Percentiles rank a stretch among this genome's conserved stretches.
These are phyloP conservation scores for Rhabdomys pumilio DNA, from an alignment of 2,797 vertebrate species.

Conservation along the genomic window DNA sequence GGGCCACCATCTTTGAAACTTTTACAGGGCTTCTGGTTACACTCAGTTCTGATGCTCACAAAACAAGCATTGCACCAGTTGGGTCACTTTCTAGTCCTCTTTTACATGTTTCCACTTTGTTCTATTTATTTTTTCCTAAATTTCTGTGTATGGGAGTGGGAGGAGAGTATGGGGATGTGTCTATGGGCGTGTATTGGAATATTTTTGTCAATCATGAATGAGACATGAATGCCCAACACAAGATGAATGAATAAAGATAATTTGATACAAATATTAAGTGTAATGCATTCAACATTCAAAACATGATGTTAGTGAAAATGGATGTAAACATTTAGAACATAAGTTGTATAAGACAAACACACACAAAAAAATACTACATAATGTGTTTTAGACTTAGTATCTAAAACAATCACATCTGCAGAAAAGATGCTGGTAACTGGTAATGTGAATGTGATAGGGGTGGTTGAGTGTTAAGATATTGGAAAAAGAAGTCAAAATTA, in stretches of 20 bases:
- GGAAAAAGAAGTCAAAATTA: background rate
- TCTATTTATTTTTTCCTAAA: background rate
- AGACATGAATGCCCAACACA: too few species aligned
- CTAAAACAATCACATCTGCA: background rate
- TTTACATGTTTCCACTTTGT: background rate
- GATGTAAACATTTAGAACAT: background rate
- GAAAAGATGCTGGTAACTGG: background rate
- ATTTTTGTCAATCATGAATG: background rate
- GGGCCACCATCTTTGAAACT: background rate
- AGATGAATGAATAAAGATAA: background rate
- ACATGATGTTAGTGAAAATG: background rate
- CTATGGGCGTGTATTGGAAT: too few species aligned
- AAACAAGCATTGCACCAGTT: background rate
- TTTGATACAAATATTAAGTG: background rate
- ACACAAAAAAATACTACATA: background rate
- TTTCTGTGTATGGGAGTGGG: background rate
- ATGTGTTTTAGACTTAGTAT: background rate
- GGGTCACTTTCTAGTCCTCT: background rate
- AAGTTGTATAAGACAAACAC: background rate
- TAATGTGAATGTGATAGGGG: too few species aligned
- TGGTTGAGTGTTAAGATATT: background rate
- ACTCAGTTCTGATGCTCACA: background rate
- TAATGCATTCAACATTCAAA: background rate
- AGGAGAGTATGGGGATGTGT: too few species aligned
- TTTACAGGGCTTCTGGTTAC: background rate